Base-by-base conservation (phyloP, 2,888 invertebrate genomes). In the Boloria euphrosyne region DNA sequence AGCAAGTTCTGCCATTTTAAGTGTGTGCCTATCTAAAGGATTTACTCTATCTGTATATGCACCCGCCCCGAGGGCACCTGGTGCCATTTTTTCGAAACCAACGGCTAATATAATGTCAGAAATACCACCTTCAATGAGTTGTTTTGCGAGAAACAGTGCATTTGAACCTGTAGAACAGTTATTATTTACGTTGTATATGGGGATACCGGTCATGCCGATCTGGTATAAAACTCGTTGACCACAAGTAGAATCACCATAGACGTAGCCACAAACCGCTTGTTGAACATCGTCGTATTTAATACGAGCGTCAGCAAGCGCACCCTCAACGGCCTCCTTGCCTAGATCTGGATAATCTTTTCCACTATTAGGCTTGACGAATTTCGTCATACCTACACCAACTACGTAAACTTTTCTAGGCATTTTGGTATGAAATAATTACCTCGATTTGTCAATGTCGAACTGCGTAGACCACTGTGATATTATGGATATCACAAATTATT, bases 71-170 rank as follows among this genome's bases (percentile, higher is more conserved):
- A 99, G 92, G 0, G 99, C 98, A 0, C 99, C 99, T 14, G 95
- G 94, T 74, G 98, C 96, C 99, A 99, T 99, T 89, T 99, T 99
- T 83, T 99, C 99, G 85, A 99, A 99, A 4, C 99, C 99, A 43
- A 99, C 89, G 1, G 98, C 99, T 65, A 99, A 89, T 0, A 97
- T 96, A 80, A 99, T 97, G 76, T 98, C 96, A 16, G 95, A 95
- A 77, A 95, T 93, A 13, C 98, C 98, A 70, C 96, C 95, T 88
- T 98, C 96, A n/a, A 99, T 93, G 18, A 98, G 94, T 86, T 99
- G 98, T 82, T 98, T 98, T 0, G 96, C 98, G 79, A 99, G 92
- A 80, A 96, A 94, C 4, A 99, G 86, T 0, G 99, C 99, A 63
- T 96, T 97, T 0, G 99, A 97, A 38, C 99, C 99, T 1, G 99